Base-by-base conservation (phyloP, 2,888 invertebrate genomes). In the Meteorus colon region DNA sequence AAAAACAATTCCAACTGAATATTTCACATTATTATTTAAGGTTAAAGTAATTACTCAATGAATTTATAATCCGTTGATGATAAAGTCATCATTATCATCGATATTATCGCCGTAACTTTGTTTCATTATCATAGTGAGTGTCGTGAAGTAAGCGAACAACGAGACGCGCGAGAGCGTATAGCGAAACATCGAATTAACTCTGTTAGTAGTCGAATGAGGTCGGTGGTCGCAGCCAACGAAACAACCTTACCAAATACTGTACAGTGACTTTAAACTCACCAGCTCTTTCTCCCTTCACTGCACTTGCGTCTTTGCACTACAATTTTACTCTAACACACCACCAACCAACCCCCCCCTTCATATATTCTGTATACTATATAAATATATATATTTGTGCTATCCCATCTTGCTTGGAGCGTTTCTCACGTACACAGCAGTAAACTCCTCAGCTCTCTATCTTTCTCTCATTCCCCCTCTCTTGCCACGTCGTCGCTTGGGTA, bases 401-500 rank as follows among this genome's bases (percentile, higher is more conserved):
- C 34, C 67, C 60, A 24, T 68, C 24, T 34, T 34, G 66, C 71
- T 69, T 45, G 55, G 19, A 69, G 55, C 69, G 24, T 69, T 69
- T 69, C 62, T 80, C 78, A 80, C 77, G 80, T 67, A 77, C 68
- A 74, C 77, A 67, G 77, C 62, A 73, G 75, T 75, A 66, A 67
- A 78, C 78, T 77, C 81, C 81, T 81, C 68, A 45, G 63, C 48
- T 68, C 81, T 83, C 78, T 79, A 77, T 71, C 77, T 68, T 74
- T 70, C 75, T 76, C 81, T 74, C 74, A 69, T 71, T 29, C 66
- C 41, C 75, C 62, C 80, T 78, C 79, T 79, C 77, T 65, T 73
- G 76, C 71, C 67, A 67, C 76, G 82, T 84, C 84, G 84, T 83
- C 84, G 82, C 80, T 75, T 80, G 83, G 82, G 84, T 87, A 87